Evolutionary conservation across 2,113 vertebrate species (phyloP).

Genomic region (Labeo catla): DNA sequence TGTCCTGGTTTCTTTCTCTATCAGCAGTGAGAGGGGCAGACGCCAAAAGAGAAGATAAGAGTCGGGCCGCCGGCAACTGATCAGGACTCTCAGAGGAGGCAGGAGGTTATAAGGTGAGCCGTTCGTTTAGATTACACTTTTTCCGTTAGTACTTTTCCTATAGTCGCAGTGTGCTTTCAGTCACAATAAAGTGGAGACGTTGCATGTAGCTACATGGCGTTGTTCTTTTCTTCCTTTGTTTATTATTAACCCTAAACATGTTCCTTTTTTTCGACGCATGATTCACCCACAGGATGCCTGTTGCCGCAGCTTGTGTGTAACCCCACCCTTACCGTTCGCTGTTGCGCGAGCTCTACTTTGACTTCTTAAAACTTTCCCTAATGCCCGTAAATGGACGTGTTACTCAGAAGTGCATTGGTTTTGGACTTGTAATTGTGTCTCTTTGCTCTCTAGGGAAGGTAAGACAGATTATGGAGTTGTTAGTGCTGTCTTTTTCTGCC

Average conservation of each 20-base stretch:
- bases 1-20: slow-evolving; percentile 43
- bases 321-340: slow-evolving; percentile 52
- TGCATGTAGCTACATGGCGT: background rate
- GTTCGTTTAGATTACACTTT: background rate
- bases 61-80: background rate
- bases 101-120: slow-evolving; percentile 49
- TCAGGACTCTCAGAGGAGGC: slow-evolving; percentile 9
- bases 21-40: slow-evolving; percentile 23
- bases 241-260: slow-evolving; percentile 71
- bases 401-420: background rate
- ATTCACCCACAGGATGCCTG: slow-evolving; percentile 69
- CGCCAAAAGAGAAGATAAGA: background rate
- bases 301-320: slow-evolving; percentile 45
- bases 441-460: background rate
- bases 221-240: slow-evolving; percentile 56
- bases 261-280: slow-evolving; percentile 56
- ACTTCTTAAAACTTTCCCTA: background rate
- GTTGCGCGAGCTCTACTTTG: background rate
- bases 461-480: background rate
- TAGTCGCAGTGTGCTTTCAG: background rate
- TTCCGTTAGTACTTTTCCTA: background rate
- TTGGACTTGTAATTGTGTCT: background rate
- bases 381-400: background rate
- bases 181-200: background rate
- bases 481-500: background rate